Evolutionary conservation across 1,140 invertebrate species (phyloP).

Genomic region (Paracyclopina nana): DNA sequence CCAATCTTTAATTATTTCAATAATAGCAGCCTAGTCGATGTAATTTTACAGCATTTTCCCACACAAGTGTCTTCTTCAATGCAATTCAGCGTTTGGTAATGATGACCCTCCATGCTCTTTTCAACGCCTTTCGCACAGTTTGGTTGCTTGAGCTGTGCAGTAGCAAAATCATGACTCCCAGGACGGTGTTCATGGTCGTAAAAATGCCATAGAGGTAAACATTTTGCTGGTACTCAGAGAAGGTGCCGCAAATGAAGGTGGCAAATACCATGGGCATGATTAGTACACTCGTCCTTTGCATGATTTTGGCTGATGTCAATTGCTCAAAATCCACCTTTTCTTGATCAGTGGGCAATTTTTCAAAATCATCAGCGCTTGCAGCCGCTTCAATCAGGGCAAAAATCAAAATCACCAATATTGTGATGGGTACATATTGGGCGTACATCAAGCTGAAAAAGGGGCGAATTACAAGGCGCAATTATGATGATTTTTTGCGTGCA

Average conservation of each 20-base stretch:
- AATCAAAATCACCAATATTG: slow-evolving; percentile 21
- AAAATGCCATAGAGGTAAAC: slow-evolving; percentile 23
- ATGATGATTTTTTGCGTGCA: no score
- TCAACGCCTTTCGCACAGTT: slow-evolving; percentile 18
- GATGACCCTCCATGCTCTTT: no score
- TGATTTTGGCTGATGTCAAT: slow-evolving; percentile 20
- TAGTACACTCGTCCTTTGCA: slow-evolving; percentile 24
- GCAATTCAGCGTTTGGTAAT: no score
- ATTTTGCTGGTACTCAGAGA: slow-evolving; percentile 24
- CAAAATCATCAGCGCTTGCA: slow-evolving; percentile 24
- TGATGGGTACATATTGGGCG: slow-evolving; percentile 21
- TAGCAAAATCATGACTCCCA: slow-evolving; percentile 22
- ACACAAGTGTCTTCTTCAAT: no score
- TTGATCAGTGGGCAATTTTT: slow-evolving; percentile 21
- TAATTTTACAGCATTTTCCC: no score
- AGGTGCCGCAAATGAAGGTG: slow-evolving; percentile 22
- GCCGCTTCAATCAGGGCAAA: slow-evolving; percentile 25
- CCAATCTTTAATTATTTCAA: no score
- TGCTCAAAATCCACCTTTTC: slow-evolving; percentile 17
- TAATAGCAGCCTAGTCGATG: no score
- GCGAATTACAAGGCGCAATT: no score
- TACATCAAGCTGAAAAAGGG: slow-evolving; percentile 20
- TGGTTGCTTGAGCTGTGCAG: slow-evolving; percentile 23
- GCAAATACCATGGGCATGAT: slow-evolving; percentile 23
- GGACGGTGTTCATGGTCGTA: slow-evolving; percentile 23